Evolutionary conservation across 1,140 invertebrate genomes (phyloP), one percentile per base, ranked within the genome.

Genomic region (Pteromalus puparum): DNA sequence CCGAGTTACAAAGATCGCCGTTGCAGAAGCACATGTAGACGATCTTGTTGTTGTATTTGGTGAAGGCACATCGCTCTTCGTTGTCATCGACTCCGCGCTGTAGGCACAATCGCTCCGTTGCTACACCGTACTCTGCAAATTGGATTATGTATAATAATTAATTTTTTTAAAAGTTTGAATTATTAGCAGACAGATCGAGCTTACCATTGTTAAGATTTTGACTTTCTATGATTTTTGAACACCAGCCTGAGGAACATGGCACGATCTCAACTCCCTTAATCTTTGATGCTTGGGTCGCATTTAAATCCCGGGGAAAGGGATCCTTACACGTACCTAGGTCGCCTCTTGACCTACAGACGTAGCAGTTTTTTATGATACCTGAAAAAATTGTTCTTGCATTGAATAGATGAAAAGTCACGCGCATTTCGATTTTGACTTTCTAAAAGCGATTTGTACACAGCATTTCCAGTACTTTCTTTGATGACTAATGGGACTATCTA

Each of bases 231-330:
- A 97, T 95, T 94, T 98, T 99, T 12, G 96, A 96, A 90, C 98
- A 99, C 98, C 98, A 99, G 42, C 97, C 97, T 10, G 97, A 98
- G 13, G 97, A 96, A 91, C 98, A 99, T 0, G 97, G 97, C 10
- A 96, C 94, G 2, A 96, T 95, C 86, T 96, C 94, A 0, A 98
- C 95, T 9, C 97, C 97, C 77, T 93, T 94, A 88, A 95, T 95
- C 26, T 92, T 91, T 2, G 30, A 34, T 34, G 30, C 30, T 34
- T 34, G 30, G 0, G 30, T 34, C 30, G 30, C 30, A 0, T 76
- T 96, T 94, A 34, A 95, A 94, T 87, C 96, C 93, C 1, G 96
- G 24, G 92, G 95, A 88, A 98, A 98, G 28, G 96, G 96, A 94
- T 98, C 98, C 89, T 97, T 97, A 90, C 98, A 98, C 73, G 96